phyloP scores from a whole-genome alignment of 2,888 invertebrate species.

The Cerastis leucographa region DNA sequence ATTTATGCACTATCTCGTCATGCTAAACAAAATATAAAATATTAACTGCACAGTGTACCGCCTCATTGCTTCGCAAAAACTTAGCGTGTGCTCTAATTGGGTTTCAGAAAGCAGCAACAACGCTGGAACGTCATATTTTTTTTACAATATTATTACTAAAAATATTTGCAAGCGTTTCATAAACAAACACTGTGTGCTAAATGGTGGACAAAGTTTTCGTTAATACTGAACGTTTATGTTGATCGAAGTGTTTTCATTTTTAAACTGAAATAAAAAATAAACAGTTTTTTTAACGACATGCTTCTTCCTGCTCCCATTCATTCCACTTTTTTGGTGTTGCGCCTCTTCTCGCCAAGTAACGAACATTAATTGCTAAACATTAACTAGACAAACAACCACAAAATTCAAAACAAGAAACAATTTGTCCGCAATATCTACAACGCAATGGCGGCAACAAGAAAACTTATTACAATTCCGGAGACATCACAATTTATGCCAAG shows the following conservation, averaged over 20 bases:
- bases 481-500: conserved; percentile 21
- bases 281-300: background rate
- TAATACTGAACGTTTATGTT: background rate
- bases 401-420: background rate
- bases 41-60: conserved; percentile 48
- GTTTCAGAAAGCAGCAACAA: conserved; percentile 60
- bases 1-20: conserved; percentile 35
- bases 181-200: conserved; percentile 23
- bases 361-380: background rate
- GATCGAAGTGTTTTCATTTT: background rate
- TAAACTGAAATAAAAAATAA: too few relatives aligned
- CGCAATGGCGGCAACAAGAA: conserved; percentile 4
- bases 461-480: conserved; percentile 28
- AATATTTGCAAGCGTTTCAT: conserved; percentile 50
- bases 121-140: conserved; percentile 52
- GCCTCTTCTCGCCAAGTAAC: too few relatives aligned
- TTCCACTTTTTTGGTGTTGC: too few relatives aligned
- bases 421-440: too few relatives aligned
- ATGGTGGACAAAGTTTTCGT: conserved; percentile 9
- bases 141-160: conserved; percentile 58
- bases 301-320: too few relatives aligned
- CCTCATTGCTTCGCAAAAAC: conserved; percentile 66
- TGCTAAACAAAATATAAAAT: conserved; percentile 51
- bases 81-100: conserved; percentile 62
- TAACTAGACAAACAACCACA: background rate